phyloP scores from a whole-genome alignment of 1,140 invertebrate species.

The Nylanderia fulva region DNA sequence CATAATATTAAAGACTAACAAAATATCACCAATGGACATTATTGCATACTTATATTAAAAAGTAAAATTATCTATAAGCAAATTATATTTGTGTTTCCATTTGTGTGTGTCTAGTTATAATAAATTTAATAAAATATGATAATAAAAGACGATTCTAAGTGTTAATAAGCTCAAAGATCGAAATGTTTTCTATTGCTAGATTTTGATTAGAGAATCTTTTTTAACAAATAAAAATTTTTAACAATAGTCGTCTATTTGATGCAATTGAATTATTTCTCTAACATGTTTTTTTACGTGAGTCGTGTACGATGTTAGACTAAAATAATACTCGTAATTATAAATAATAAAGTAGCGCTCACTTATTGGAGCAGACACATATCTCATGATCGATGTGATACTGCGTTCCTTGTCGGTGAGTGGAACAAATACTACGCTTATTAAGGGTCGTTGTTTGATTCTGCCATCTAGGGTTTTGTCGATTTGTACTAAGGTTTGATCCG shows the following conservation, averaged over 20 bases:
- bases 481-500: conserved; percentile 93
- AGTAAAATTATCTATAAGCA: neutral
- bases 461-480: conserved; percentile 97
- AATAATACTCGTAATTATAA: conserved; percentile 21
- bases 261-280: neutral
- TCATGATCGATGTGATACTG: conserved; percentile 86
- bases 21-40: neutral
- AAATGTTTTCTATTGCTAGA: conserved; percentile 1
- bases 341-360: conserved; percentile 56
- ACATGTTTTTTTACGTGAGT: neutral
- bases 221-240: neutral
- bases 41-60: neutral
- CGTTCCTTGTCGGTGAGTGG: conserved; percentile 96
- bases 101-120: too few relatives aligned
- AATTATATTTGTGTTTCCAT: neutral
- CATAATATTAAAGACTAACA: conserved; percentile 13
- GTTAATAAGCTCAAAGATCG: neutral
- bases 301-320: neutral
- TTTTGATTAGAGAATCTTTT: conserved; percentile 10
- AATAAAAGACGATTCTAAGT: neutral
- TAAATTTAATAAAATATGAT: neutral
- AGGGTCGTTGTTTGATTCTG: conserved; percentile 90
- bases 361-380: conserved; percentile 75
- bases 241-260: neutral
- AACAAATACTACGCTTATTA: conserved; percentile 99